Evolutionary conservation across 2,888 invertebrate species (phyloP).

Genomic region (Microchrysa polita): DNA sequence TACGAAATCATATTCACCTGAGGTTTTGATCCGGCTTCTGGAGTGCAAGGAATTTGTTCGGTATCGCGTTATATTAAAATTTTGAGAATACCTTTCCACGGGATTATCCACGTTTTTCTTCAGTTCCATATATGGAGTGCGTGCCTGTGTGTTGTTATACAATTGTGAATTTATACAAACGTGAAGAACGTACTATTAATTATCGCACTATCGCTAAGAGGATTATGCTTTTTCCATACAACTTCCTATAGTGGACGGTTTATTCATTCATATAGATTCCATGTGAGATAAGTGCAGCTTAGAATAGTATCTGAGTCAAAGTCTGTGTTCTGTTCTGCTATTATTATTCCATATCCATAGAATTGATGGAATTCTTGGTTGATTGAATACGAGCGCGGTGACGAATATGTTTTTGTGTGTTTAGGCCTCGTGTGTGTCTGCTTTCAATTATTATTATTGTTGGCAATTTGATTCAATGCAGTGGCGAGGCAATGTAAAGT

Average conservation of each 20-base stretch:
- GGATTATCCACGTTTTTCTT: slow-evolving; percentile 35
- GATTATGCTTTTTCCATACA: slow-evolving; percentile 6
- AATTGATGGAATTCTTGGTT: slow-evolving; percentile 17
- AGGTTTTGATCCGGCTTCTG: too few relatives aligned
- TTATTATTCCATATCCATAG: background rate
- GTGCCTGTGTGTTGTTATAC: slow-evolving; percentile 31
- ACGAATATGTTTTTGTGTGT: slow-evolving; percentile 24
- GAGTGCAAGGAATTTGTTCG: too few relatives aligned
- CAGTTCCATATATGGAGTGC: background rate
- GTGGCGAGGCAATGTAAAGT: slow-evolving; percentile 18
- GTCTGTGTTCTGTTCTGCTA: background rate
- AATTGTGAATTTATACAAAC: background rate
- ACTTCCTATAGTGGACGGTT: background rate
- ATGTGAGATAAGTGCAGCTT: too few relatives aligned
- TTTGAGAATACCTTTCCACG: slow-evolving; percentile 26
- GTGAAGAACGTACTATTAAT: slow-evolving; percentile 40
- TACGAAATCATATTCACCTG: background rate
- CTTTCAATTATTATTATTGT: slow-evolving; percentile 32
- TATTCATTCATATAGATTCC: too few relatives aligned
- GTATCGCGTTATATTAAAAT: background rate
- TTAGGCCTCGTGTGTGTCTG: slow-evolving; percentile 9
- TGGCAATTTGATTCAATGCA: slow-evolving; percentile 12
- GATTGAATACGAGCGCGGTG: slow-evolving; percentile 29
- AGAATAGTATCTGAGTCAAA: background rate
- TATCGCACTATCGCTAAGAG: slow-evolving; percentile 37